Conservation (phyloP, 2,888 invertebrate species). For the Torymus texanus region DNA sequence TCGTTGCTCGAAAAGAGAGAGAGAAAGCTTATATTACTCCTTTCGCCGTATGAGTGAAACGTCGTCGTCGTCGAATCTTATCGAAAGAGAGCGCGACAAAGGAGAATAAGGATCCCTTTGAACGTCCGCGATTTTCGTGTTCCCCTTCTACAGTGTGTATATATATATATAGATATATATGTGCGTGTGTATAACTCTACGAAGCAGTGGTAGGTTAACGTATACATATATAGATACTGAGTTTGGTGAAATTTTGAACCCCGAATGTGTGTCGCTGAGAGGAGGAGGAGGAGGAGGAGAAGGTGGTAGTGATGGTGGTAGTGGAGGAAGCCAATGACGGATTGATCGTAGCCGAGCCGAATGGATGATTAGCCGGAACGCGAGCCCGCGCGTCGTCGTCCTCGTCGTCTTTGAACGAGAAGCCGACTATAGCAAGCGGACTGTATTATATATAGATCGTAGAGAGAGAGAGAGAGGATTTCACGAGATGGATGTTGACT, state of each 20-base stretch:
- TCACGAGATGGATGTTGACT: too few relatives aligned
- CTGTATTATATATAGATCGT: too few relatives aligned
- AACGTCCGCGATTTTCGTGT: constrained; percentile 16
- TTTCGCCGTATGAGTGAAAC: constrained; percentile 25
- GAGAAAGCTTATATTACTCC: constrained; percentile 42
- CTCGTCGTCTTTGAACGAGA: too few relatives aligned
- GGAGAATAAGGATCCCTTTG: constrained; percentile 34
- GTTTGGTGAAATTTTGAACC: not conserved
- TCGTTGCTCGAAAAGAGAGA: not conserved
- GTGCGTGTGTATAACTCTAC: not conserved
- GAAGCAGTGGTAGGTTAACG: not conserved
- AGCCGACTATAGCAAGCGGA: too few relatives aligned
- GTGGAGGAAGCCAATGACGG: constrained; percentile 19
- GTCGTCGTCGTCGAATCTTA: constrained; percentile 5
- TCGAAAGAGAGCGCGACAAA: constrained; percentile 27
- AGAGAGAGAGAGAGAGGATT: too few relatives aligned
- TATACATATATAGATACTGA: constrained; percentile 5
- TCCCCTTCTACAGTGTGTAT: constrained; percentile 3
- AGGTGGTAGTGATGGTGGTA: not conserved
- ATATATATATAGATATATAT: not conserved
- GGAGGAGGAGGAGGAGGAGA: not conserved
- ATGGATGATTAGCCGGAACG: constrained; percentile 9
- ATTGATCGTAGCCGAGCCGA: constrained; percentile 23
- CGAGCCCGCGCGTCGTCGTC: too few relatives aligned
- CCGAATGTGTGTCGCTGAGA: not conserved